Percentiles rank a stretch among this genome's conserved stretches.
Conservation (phyloP, 2,113 vertebrate species). For the Ceyx margarethae region DNA sequence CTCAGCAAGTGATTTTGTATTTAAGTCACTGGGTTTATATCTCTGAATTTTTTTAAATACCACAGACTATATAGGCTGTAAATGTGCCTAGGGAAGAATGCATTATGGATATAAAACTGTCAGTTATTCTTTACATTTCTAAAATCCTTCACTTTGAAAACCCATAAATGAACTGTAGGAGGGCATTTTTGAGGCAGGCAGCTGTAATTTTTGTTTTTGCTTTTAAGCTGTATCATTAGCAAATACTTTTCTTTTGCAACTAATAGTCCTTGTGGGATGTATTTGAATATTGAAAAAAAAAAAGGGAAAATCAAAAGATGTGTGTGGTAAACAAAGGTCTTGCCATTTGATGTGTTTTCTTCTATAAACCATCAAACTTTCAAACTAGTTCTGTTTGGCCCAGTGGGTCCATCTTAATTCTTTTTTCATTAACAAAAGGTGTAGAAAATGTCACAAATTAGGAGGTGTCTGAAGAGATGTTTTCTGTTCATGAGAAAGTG, state of each 20-base stretch:
- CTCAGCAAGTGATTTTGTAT: conserved; percentile 7
- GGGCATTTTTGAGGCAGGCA: conserved; percentile 16
- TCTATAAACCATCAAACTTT: not conserved
- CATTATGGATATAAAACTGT: conserved; percentile 55
- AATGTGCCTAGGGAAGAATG: conserved; percentile 35
- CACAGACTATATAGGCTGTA: conserved; percentile 4
- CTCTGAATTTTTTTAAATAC: conserved; percentile 10
- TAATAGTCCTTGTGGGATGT: not conserved
- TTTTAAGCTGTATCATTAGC: conserved; percentile 48
- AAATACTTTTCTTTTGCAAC: conserved; percentile 52
- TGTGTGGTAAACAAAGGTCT: not conserved
- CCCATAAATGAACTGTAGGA: conserved; percentile 37
- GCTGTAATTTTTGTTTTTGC: conserved; percentile 33
- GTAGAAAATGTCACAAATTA: not conserved
- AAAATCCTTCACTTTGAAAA: conserved; percentile 52
- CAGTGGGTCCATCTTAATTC: not conserved
- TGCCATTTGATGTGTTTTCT: not conserved
- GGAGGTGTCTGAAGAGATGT: conserved; percentile 7
- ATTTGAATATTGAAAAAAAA: not conserved
- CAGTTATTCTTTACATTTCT: conserved; percentile 62
- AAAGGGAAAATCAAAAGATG: not conserved
- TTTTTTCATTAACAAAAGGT: conserved; percentile 6
- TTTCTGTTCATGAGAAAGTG: not conserved
- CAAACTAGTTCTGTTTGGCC: not conserved
- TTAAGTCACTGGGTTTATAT: conserved; percentile 11